Base-by-base conservation (phyloP, 2,797 vertebrate genomes). In the Pseudotriccus pelzelni region DNA sequence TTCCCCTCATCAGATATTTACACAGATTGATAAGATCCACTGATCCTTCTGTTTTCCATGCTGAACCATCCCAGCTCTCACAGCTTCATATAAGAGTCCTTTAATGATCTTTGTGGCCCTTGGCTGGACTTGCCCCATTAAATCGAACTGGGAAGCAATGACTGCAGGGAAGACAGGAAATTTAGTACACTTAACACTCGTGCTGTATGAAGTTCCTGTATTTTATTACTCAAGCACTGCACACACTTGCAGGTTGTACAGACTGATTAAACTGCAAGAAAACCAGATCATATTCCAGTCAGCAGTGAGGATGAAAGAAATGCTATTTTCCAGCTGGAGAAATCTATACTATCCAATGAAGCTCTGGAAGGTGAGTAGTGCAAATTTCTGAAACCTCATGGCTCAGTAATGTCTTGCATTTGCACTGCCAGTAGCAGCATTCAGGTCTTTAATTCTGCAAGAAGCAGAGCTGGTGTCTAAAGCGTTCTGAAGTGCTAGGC, bases 301-400 rank as follows among this genome's bases (percentile, higher is more conserved):
- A 99, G 99, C 98, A 99, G 98, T 73, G 99, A 99, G 94, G 99
- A 99, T 95, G 99, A 99, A 97, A 98, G 99, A 85, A 99, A 98
- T 86, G 99, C 99, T 84, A 97, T 99, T 94, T 89, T 97, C 59
- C 99, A 99, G 59, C 97, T 99, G 86, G 98, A 99, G 94, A 97
- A 98, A 43, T 98, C 98, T 62, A 98, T 99, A 56, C 94, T 97
- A 36, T 94, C 98, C 56, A 98, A 98, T 53, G 93, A 97, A 86
- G 98, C 98, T 94, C 98, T 98, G 84, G 96, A 98, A 98, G 98
- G 99, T 99, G 96, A 98, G 98, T 94, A 95, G 17, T 63, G 43
- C 28, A 44, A 78, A 58, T 12, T 12, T 66, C 32, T 66, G 43
- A 46, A 36, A 24, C 37, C 73, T 96, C 73, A 17, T 67, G 49